A percentile compares a stretch with the other conserved stretches of the same genome.
phyloP scores from a whole-genome alignment of 2,797 vertebrate species.

The Stomatorhinus walkeri region DNA sequence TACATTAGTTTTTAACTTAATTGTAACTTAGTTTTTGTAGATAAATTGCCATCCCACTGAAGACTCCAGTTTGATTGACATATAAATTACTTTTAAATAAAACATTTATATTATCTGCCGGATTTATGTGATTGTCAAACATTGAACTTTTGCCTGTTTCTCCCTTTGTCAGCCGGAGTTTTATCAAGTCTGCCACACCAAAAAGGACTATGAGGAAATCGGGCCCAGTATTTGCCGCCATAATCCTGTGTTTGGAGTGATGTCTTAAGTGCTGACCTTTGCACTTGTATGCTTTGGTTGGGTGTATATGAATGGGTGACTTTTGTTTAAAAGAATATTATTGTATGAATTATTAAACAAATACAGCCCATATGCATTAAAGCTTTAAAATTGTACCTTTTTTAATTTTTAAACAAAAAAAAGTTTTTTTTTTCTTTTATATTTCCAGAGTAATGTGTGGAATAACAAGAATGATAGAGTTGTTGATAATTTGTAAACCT shows the following conservation, averaged over 20 bases:
- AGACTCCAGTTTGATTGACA: background rate
- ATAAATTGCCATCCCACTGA: background rate
- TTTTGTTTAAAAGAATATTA: constrained; percentile 39
- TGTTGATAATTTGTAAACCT: constrained; percentile 59
- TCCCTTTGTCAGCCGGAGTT: constrained; percentile 79
- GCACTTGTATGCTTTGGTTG: constrained; percentile 58
- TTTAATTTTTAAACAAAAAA: constrained; percentile 72
- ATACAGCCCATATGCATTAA: constrained; percentile 59
- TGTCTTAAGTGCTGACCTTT: constrained; percentile 76
- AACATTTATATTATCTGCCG: background rate
- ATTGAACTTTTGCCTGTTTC: background rate
- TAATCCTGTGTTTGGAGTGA: constrained; percentile 97
- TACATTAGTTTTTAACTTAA: background rate
- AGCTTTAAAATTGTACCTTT: constrained; percentile 59
- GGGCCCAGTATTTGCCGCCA: constrained; percentile 98
- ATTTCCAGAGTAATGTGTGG: constrained; percentile 66
- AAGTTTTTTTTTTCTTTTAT: constrained; percentile 49
- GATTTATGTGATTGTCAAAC: background rate
- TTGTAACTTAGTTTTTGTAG: background rate
- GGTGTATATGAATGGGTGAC: constrained; percentile 61
- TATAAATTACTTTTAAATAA: background rate
- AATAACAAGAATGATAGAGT: constrained; percentile 18
- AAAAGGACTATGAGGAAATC: constrained; percentile 98
- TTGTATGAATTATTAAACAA: constrained; percentile 44
- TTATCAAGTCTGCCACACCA: constrained; percentile 99